Conservation (phyloP, 2,797 vertebrate species). For the Paedocypris micromegethes region DNA sequence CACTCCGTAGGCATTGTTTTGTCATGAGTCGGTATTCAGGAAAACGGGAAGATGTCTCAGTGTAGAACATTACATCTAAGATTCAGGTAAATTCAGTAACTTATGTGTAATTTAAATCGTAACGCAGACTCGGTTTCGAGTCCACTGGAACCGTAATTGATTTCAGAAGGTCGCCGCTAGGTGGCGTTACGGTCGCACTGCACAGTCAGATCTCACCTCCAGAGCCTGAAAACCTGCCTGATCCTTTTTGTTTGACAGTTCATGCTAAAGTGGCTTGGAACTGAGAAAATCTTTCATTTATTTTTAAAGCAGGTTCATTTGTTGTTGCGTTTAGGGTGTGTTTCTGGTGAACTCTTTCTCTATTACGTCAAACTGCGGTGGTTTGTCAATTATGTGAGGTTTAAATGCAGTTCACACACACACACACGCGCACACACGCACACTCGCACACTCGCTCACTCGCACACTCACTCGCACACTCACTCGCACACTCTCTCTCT, state of each 20-base stretch:
- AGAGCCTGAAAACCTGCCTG: slow-evolving; percentile 33
- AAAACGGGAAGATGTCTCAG: too few relatives aligned
- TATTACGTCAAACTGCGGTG: slow-evolving; percentile 21
- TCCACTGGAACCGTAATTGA: not conserved
- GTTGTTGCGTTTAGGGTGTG: slow-evolving; percentile 6
- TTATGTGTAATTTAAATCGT: too few relatives aligned
- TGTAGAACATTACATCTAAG: too few relatives aligned
- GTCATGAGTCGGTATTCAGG: too few relatives aligned
- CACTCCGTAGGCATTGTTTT: too few relatives aligned
- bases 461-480: too few relatives aligned
- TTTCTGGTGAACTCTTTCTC: slow-evolving; percentile 30
- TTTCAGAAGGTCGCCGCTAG: slow-evolving; percentile 55
- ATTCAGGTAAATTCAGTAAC: too few relatives aligned
- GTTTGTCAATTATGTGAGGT: slow-evolving; percentile 18
- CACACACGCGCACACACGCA: too few relatives aligned
- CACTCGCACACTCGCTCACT: too few relatives aligned
- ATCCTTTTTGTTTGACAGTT: slow-evolving; percentile 43
- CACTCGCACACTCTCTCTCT: too few relatives aligned
- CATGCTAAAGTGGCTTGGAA: slow-evolving; percentile 32
- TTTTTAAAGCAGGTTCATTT: slow-evolving; percentile 11
- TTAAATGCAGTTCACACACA: slow-evolving; percentile 32
- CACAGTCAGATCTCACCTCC: slow-evolving; percentile 4
- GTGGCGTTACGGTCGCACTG: slow-evolving; percentile 63
- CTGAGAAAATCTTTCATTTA: slow-evolving; percentile 14
- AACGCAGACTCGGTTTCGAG: too few relatives aligned